Evolutionary conservation across 2,888 invertebrate species (phyloP).

Genomic region (Odontomyia ornata): DNA sequence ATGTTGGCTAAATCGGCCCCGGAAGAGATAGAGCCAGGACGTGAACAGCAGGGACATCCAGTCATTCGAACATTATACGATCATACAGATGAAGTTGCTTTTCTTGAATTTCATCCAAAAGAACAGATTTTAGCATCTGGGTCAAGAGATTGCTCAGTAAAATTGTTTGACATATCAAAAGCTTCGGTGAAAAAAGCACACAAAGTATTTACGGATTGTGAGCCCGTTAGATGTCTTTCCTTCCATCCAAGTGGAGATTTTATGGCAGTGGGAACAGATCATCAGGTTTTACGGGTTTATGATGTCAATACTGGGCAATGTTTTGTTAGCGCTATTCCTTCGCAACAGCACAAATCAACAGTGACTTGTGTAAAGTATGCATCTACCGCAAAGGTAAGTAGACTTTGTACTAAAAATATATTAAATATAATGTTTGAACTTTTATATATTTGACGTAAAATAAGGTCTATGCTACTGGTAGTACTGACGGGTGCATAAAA

Average conservation of each 20-base stretch:
- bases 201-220: conserved; percentile 94
- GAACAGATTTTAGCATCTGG: conserved; percentile 96
- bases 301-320: conserved; percentile 96
- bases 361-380: conserved; percentile 79
- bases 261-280: conserved; percentile 91
- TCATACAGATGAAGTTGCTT: conserved; percentile 97
- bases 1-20: conserved; percentile 98
- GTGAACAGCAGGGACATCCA: conserved; percentile 94
- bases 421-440: not conserved
- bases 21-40: conserved; percentile 82
- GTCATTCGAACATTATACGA: conserved; percentile 95
- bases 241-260: conserved; percentile 97
- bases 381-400: conserved; percentile 58
- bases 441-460: not conserved
- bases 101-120: conserved; percentile 94
- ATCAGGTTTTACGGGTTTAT: conserved; percentile 89
- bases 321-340: conserved; percentile 90
- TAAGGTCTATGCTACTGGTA: conserved; percentile 78
- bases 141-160: conserved; percentile 91
- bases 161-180: conserved; percentile 97
- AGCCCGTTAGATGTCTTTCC: conserved; percentile 87
- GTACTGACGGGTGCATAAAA: conserved; percentile 93
- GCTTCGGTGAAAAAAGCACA: conserved; percentile 98
- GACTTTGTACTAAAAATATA: too few species aligned
- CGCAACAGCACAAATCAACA: conserved; percentile 81